Evolutionary conservation across 1,140 invertebrate species (phyloP), one percentile per base, ranked within the genome.

Genomic region (Drosophila lacertosa): DNA sequence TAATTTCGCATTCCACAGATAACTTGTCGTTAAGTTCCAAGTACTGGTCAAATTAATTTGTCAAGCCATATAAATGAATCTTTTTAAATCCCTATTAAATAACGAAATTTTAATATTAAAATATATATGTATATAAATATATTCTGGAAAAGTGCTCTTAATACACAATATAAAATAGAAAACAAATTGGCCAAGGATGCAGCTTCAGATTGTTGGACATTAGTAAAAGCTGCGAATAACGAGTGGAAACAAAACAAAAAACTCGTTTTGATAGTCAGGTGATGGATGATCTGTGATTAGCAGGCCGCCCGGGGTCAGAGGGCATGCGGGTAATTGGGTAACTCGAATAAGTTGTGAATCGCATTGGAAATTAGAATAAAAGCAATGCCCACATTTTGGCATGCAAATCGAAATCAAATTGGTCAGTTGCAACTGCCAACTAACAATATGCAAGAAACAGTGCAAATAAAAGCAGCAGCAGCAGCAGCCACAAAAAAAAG

Each of bases 331-430:
- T n/a, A 22, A 45, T 29, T 48, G 45, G 45, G 11, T 29, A 48
- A 29, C 54, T 33, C 18, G 5, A 3, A 47, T 13, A 50, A 42
- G 50, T 60, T 32, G 16, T 37, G 59, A 33, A 29, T 55, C 16
- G 18, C 57, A 81, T 77, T 69, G 71, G 62, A 63, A 80, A 84
- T 84, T 83, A 79, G 72, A 76, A 79, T 83, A 83, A 75, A 75
- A 65, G 53, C 57, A 53, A 32, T 10, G 39, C 64, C 50, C 51
- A 60, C 47, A 60, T 58, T 57, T 53, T 44, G 37, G 48, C 55
- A 63, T 58, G 47, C 64, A 75, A 75, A 83, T 75, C 71, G 62
- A 71, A 84, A 84, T 84, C 66, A 75, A 83, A 75, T 72, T 71
- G 71, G 65, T 67, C 64, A 18, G 15, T 24, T 67, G 62, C 29